These are phyloP conservation scores for Tortricodes alternella DNA, from an alignment of 2,888 invertebrate species.

Conservation along the genomic window DNA sequence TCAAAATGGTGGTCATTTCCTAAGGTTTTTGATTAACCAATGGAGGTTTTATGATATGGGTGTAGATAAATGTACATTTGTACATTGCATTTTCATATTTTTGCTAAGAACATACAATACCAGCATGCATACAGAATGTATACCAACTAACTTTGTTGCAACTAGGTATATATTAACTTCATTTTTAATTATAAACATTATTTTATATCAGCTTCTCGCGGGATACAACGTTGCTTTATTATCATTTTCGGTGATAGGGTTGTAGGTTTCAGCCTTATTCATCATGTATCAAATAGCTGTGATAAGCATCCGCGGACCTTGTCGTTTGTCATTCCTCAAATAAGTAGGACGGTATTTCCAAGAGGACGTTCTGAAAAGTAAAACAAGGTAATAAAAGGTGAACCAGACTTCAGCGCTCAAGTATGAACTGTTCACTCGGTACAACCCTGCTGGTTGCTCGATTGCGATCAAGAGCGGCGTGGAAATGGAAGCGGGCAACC, in stretches of 20 bases:
- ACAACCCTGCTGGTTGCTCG: conserved; percentile 56
- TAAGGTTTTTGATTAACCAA: too few relatives aligned
- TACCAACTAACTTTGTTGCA: too few relatives aligned
- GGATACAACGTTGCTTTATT: background rate
- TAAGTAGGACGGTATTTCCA: too few relatives aligned
- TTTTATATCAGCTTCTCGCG: background rate
- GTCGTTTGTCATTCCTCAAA: background rate
- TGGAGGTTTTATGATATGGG: too few relatives aligned
- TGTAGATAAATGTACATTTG: too few relatives aligned
- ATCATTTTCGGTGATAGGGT: background rate
- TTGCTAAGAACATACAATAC: too few relatives aligned
- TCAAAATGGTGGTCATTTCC: too few relatives aligned
- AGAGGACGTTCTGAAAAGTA: too few relatives aligned
- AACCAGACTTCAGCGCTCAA: background rate
- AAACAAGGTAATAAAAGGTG: background rate
- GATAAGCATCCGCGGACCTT: background rate
- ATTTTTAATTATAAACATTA: too few relatives aligned
- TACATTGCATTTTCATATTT: too few relatives aligned
- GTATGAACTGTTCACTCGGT: conserved; percentile 24
- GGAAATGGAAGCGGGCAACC: conserved; percentile 73
- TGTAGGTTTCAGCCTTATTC: background rate
- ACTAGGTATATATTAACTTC: too few relatives aligned
- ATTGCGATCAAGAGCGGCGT: conserved; percentile 72
- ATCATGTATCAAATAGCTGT: background rate
- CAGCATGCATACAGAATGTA: too few relatives aligned